Conservation (phyloP, 2,113 vertebrate genomes). For the Antigone vipio region DNA sequence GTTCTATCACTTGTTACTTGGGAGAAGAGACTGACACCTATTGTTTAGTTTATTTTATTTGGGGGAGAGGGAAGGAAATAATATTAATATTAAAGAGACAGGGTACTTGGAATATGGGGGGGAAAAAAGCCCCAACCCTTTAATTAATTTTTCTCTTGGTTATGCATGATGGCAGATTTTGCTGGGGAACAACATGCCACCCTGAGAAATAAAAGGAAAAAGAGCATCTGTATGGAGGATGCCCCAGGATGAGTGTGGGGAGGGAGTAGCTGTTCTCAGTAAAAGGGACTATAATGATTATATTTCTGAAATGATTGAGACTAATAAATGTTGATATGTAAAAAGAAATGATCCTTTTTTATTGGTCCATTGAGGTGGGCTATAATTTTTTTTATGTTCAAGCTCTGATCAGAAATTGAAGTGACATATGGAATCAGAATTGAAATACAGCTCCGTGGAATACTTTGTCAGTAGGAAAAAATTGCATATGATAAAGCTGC, state of each 20-base stretch:
- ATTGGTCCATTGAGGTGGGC: constrained; percentile 28
- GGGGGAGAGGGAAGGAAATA: not conserved
- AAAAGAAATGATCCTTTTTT: constrained; percentile 54
- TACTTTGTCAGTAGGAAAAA: constrained; percentile 56
- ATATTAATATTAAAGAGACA: not conserved
- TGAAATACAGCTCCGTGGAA: constrained; percentile 55
- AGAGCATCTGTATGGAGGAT: not conserved
- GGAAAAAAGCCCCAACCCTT: accelerated
- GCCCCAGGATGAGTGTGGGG: not conserved
- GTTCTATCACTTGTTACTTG: no score
- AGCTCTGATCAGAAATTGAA: constrained; percentile 62
- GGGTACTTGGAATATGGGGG: not conserved
- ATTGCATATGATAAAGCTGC: constrained; percentile 6
- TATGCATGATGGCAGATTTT: not conserved
- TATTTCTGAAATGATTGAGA: constrained; percentile 43
- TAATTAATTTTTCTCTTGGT: constrained; percentile 19
- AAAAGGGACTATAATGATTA: constrained; percentile 12
- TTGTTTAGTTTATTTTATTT: not conserved
- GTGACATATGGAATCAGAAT: constrained; percentile 64
- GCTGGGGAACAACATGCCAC: not conserved
- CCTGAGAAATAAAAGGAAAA: not conserved
- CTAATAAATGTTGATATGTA: constrained; percentile 52
- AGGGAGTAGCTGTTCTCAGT: constrained; percentile 25
- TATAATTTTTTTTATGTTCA: constrained; percentile 44
- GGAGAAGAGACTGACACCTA: no score